A percentile compares a stretch with the other conserved stretches of the same genome.
phyloP scores from a whole-genome alignment of 1,140 invertebrate genomes.

The Polypedilum pembai region DNA sequence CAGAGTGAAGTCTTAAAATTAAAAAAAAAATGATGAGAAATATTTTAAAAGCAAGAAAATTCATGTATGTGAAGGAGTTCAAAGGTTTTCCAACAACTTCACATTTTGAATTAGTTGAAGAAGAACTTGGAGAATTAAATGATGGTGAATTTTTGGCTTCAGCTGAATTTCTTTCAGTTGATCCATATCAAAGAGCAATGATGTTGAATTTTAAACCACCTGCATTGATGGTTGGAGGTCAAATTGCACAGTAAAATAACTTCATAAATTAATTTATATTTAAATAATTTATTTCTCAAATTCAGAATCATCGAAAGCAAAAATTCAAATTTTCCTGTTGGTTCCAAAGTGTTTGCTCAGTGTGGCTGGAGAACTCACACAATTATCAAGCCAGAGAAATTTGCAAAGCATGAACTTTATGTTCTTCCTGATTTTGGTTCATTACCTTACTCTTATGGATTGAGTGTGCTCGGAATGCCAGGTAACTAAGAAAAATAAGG shows the following conservation, averaged over 20 bases:
- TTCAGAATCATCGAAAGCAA: constrained; percentile 48
- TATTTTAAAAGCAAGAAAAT: constrained; percentile 39
- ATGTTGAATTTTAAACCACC: constrained; percentile 34
- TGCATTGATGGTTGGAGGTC: constrained; percentile 44
- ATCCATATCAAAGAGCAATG: constrained; percentile 46
- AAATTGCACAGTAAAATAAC: constrained; percentile 42
- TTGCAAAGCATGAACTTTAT: not conserved
- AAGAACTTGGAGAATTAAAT: constrained; percentile 42
- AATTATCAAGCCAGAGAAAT: constrained; percentile 36
- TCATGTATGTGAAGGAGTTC: constrained; percentile 43
- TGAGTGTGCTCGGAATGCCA: constrained; percentile 42
- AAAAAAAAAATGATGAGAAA: too few relatives aligned
- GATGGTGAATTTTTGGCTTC: constrained; percentile 33
- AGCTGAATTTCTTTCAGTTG: constrained; percentile 47
- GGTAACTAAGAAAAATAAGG: too few relatives aligned
- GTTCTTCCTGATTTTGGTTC: constrained; percentile 39
- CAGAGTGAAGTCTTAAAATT: too few relatives aligned
- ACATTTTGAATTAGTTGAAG: constrained; percentile 44
- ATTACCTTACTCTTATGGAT: constrained; percentile 37
- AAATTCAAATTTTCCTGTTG: constrained; percentile 49
- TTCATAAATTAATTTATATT: too few relatives aligned
- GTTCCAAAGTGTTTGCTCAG: constrained; percentile 47
- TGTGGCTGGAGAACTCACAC: constrained; percentile 52
- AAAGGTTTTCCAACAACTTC: constrained; percentile 42
- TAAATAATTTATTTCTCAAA: constrained; percentile 35